Evolutionary conservation across 1,140 invertebrate genomes (phyloP).

Genomic region (Trinorchestia longiramus): DNA sequence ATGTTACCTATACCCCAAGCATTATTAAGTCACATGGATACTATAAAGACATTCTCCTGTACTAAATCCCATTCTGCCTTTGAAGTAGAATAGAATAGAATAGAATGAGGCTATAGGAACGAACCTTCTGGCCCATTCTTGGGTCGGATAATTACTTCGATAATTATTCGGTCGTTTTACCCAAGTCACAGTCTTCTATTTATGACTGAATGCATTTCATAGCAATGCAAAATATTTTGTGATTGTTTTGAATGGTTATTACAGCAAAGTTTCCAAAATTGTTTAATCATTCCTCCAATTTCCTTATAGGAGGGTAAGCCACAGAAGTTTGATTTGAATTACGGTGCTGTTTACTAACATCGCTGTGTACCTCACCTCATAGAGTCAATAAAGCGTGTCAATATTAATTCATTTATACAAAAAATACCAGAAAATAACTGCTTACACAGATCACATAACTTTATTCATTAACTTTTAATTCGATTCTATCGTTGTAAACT

Average conservation of each 20-base stretch:
- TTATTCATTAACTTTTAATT: not conserved
- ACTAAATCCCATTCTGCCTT: too few relatives aligned
- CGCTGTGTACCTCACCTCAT: not conserved
- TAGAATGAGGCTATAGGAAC: too few relatives aligned
- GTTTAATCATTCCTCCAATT: not conserved
- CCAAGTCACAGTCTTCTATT: not conserved
- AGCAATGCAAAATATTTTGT: not conserved
- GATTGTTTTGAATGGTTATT: not conserved
- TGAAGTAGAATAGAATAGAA: too few relatives aligned
- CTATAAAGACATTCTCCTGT: too few relatives aligned
- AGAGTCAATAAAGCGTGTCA: not conserved
- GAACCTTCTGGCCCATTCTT: too few relatives aligned
- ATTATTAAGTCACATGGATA: too few relatives aligned
- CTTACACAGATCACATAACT: too few relatives aligned
- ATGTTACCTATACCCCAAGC: too few relatives aligned
- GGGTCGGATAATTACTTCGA: too few relatives aligned
- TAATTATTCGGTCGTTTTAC: too few relatives aligned
- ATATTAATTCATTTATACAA: not conserved
- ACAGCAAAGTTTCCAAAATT: not conserved
- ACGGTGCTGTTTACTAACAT: not conserved
- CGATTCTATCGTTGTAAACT: not conserved
- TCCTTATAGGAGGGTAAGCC: not conserved
- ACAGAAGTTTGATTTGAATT: not conserved
- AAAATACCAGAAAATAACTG: not conserved
- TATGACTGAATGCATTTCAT: not conserved